These are phyloP conservation scores for Cinara cedri DNA, from an alignment of 2,888 invertebrate species.

Conservation along the genomic window DNA sequence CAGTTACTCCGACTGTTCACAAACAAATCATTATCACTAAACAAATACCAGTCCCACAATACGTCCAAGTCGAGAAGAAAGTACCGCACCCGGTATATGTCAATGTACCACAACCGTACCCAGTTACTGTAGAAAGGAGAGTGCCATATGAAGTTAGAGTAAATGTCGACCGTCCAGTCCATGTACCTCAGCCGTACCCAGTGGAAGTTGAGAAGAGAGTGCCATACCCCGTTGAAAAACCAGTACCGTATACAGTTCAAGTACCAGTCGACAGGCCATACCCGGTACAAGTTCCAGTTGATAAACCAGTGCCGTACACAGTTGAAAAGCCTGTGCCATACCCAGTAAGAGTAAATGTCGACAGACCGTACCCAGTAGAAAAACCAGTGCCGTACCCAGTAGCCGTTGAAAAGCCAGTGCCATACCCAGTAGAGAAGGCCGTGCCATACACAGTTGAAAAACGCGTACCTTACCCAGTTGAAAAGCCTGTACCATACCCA, in stretches of 20 bases:
- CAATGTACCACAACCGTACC: conserved; percentile 67
- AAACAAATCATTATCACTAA: conserved; percentile 77
- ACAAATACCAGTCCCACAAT: conserved; percentile 76
- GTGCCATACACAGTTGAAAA: conserved; percentile 70
- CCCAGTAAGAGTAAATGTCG: conserved; percentile 70
- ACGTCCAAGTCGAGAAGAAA: conserved; percentile 67
- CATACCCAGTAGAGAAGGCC: conserved; percentile 73
- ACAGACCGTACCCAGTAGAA: conserved; percentile 74
- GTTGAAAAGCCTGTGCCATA: conserved; percentile 67
- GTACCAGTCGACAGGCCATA: conserved; percentile 68
- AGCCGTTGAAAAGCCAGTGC: conserved; percentile 77
- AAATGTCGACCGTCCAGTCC: conserved; percentile 65
- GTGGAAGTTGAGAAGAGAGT: conserved; percentile 60
- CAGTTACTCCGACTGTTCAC: conserved; percentile 26
- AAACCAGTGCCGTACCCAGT: conserved; percentile 81
- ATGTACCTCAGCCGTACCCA: conserved; percentile 59
- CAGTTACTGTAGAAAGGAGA: conserved; percentile 67
- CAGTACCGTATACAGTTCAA: conserved; percentile 67
- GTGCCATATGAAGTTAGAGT: conserved; percentile 73
- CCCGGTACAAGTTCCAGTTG: conserved; percentile 65
- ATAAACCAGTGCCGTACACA: conserved; percentile 73
- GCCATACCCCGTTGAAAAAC: conserved; percentile 62
- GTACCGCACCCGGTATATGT: conserved; percentile 73
- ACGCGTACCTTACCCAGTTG: conserved; percentile 72
- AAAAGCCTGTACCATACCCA: conserved; percentile 65